A percentile compares a stretch with the other conserved stretches of the same genome.
Evolutionary conservation across 2,888 invertebrate genomes (phyloP).

Genomic region (Troides helena): DNA sequence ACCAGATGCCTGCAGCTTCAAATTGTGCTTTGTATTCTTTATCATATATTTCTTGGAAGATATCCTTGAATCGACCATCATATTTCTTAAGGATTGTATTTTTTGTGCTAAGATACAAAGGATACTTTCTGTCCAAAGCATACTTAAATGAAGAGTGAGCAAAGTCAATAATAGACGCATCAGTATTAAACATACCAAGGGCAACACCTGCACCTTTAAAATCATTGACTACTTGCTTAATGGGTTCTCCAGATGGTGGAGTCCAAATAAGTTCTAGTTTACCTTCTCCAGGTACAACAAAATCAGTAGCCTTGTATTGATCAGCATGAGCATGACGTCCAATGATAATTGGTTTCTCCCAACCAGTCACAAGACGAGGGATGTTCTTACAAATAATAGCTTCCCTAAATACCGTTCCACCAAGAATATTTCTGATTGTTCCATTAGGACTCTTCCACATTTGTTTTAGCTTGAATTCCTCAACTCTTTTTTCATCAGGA

Average conservation of each 20-base stretch:
- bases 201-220: slow-evolving; percentile 95
- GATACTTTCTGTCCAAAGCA: slow-evolving; percentile 91
- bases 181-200: slow-evolving; percentile 97
- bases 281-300: slow-evolving; percentile 95
- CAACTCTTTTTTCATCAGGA: slow-evolving; percentile 97
- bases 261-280: slow-evolving; percentile 92
- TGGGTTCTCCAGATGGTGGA: slow-evolving; percentile 82
- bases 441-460: slow-evolving; percentile 97
- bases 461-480: slow-evolving; percentile 92
- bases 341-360: slow-evolving; percentile 98
- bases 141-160: slow-evolving; percentile 97
- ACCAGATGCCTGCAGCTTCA: slow-evolving; percentile 95
- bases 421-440: slow-evolving; percentile 92
- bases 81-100: slow-evolving; percentile 98
- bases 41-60: slow-evolving; percentile 97
- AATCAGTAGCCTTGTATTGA: slow-evolving; percentile 98
- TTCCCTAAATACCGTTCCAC: slow-evolving; percentile 91
- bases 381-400: slow-evolving; percentile 95
- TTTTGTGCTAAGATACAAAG: slow-evolving; percentile 96
- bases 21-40: slow-evolving; percentile 90
- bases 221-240: slow-evolving; percentile 89
- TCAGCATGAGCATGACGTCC: slow-evolving; percentile 99
- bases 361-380: slow-evolving; percentile 95
- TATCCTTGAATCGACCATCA: slow-evolving; percentile 98
- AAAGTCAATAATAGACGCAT: slow-evolving; percentile 95